A percentile compares a stretch with the other conserved stretches of the same genome.
phyloP scores from a whole-genome alignment of 2,113 vertebrate species.

The Platanista minor region DNA sequence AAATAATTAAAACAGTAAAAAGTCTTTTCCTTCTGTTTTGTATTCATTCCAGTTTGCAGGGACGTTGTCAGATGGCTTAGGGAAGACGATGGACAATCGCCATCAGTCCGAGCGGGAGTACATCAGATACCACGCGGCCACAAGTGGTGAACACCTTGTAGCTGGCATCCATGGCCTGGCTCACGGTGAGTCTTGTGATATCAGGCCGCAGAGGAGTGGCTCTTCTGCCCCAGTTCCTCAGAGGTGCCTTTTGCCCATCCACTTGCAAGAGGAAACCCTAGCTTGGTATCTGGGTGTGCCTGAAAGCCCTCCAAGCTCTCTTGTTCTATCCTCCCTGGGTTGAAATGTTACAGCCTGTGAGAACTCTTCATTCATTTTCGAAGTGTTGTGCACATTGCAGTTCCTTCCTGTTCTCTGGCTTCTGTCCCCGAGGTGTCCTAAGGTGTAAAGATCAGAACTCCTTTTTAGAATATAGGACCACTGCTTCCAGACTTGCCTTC shows the following conservation, averaged over 20 bases:
- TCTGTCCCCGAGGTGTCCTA: not conserved
- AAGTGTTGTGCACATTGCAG: too few relatives aligned
- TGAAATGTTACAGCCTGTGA: not conserved
- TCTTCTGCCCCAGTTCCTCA: not conserved
- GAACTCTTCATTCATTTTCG: not conserved
- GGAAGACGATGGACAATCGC: constrained; percentile 97
- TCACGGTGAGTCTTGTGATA: constrained; percentile 85
- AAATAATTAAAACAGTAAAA: not conserved
- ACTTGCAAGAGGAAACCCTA: not conserved
- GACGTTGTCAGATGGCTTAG: constrained; percentile 94
- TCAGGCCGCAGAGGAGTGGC: not conserved
- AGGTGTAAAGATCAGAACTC: not conserved
- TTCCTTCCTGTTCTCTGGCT: not conserved
- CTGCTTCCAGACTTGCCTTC: not conserved
- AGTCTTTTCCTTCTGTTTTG: not conserved
- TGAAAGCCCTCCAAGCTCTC: not conserved
- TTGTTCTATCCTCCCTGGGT: not conserved
- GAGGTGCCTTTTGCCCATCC: not conserved
- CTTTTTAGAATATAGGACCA: not conserved
- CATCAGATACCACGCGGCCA: constrained; percentile 96
- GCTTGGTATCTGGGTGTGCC: not conserved
- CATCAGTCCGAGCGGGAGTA: constrained; percentile 96
- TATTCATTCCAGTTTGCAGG: constrained; percentile 89
- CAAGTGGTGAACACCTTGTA: constrained; percentile 96
- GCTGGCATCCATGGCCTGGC: constrained; percentile 97